These are phyloP conservation scores for Drosophila novamexicana DNA, from an alignment of 1,140 invertebrate species.

Conservation along the genomic window DNA sequence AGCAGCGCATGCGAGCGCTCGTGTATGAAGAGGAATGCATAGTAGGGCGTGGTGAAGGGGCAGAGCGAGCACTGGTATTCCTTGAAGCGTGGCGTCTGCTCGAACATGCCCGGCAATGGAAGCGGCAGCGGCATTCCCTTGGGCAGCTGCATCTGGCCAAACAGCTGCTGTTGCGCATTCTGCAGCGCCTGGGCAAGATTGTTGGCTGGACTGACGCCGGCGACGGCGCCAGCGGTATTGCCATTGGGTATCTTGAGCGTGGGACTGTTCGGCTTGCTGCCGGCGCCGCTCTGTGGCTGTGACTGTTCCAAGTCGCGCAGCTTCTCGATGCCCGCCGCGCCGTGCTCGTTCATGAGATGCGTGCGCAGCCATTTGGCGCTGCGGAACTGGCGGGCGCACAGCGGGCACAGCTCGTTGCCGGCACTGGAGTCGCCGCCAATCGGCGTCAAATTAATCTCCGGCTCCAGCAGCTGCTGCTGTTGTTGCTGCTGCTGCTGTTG, in stretches of 20 bases:
- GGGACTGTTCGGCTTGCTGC: constrained; percentile 84
- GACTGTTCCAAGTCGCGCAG: constrained; percentile 88
- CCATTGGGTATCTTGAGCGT: constrained; percentile 88
- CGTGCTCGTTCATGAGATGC: constrained; percentile 94
- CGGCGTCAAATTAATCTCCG: constrained; percentile 57
- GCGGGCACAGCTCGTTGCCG: constrained; percentile 90
- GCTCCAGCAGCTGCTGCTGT: constrained; percentile 74
- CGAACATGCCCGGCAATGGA: constrained; percentile 86
- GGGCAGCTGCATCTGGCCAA: constrained; percentile 71
- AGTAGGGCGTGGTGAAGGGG: constrained; percentile 93
- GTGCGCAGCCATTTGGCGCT: constrained; percentile 95
- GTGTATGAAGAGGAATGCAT: constrained; percentile 95
- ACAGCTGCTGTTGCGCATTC: constrained; percentile 81
- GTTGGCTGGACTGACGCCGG: constrained; percentile 33
- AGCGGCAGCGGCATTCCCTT: constrained; percentile 66
- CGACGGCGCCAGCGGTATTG: constrained; percentile 44
- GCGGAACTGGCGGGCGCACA: constrained; percentile 94
- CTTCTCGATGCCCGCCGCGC: constrained; percentile 89
- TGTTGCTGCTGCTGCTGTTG: constrained; percentile 55
- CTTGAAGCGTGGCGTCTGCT: constrained; percentile 85
- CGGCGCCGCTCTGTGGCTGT: neutral
- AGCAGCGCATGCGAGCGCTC: constrained; percentile 90
- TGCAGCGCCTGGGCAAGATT: constrained; percentile 80
- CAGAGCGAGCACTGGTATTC: constrained; percentile 95
- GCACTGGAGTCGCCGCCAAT: constrained; percentile 15